Evolutionary conservation across 1,140 invertebrate species (phyloP), one percentile per base, ranked within the genome.

Genomic region (Drosophila sturtevanti): DNA sequence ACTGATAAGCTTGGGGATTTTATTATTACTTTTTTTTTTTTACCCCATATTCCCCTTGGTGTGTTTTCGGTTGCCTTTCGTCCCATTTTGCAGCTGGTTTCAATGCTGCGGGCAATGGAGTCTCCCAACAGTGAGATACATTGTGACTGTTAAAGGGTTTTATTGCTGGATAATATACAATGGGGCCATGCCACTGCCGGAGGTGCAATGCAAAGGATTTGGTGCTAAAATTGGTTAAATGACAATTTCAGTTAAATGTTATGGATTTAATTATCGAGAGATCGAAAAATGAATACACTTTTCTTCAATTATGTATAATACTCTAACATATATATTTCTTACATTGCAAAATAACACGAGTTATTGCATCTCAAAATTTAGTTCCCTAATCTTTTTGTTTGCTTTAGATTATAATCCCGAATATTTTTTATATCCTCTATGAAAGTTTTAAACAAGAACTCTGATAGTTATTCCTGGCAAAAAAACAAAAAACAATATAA

Each of bases 1-100:
- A 69, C 84, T 89, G 84, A 89, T 89, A 89, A 89, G 84, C 84
- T 70, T 72, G 79, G 72, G 79, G 84, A 89, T 80, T 84, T 80
- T 89, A 69, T 89, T 89, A 89, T 84, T 79, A 76, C 71, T 79
- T 68, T 77, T 73, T 66, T 68, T 79, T 68, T 77, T 73, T 66
- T 68, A 59, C 62, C 59, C 38, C 67, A 69, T 59, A 65, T 60
- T 75, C 63, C 69, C 67, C 24, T 6, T 55, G 61, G 41, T 60
- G 11, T 70, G 41, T 63, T 62, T 35, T 38, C 2, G 55, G 27
- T 37, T 69, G 18, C 54, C 35, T 48, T 73, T 69, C 55, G 60
- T 51, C 71, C 63, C 56, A 67, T 72, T 74, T 68, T 35, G 52
- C 63, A 44, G 63, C 31, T 34, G 31, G 54, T 55, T 76, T 71